Percentiles rank a stretch among this genome's conserved stretches.
These are phyloP conservation scores for Poecilia velifera DNA, from an alignment of 2,797 vertebrate genomes.

Conservation along the genomic window DNA sequence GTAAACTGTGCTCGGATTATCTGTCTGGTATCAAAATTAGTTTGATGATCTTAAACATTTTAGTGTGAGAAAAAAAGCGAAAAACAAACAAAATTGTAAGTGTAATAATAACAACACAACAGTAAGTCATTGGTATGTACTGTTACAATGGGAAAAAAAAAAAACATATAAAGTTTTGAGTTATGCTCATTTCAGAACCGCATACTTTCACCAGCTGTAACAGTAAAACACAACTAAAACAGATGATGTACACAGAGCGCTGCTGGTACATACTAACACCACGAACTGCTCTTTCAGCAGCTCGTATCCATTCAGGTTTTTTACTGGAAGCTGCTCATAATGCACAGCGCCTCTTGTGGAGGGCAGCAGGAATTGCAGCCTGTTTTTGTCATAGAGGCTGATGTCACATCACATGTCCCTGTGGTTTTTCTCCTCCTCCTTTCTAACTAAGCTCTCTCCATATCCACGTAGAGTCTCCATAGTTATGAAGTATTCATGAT, in stretches of 20 bases:
- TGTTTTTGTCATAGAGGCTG: constrained; percentile 86
- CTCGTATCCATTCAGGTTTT: background rate
- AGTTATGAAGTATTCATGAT: background rate
- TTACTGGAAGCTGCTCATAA: background rate
- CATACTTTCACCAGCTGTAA: background rate
- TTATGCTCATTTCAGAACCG: background rate
- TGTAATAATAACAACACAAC: background rate
- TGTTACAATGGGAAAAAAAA: background rate
- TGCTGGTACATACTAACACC: background rate
- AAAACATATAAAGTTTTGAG: background rate
- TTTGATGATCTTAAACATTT: background rate
- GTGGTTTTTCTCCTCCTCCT: constrained; percentile 60
- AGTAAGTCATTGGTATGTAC: background rate
- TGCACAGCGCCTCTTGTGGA: constrained; percentile 73
- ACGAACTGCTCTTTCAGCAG: constrained; percentile 58
- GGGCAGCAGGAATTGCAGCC: constrained; percentile 81
- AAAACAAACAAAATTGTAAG: background rate
- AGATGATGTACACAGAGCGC: background rate
- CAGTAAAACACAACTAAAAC: background rate
- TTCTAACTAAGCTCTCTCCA: background rate
- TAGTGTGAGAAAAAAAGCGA: background rate
- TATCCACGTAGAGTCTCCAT: background rate
- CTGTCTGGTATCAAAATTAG: background rate
- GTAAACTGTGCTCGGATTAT: background rate
- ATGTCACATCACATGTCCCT: constrained; percentile 87